phyloP scores from a whole-genome alignment of 2,888 invertebrate genomes.

The Phragmatobia fuliginosa region DNA sequence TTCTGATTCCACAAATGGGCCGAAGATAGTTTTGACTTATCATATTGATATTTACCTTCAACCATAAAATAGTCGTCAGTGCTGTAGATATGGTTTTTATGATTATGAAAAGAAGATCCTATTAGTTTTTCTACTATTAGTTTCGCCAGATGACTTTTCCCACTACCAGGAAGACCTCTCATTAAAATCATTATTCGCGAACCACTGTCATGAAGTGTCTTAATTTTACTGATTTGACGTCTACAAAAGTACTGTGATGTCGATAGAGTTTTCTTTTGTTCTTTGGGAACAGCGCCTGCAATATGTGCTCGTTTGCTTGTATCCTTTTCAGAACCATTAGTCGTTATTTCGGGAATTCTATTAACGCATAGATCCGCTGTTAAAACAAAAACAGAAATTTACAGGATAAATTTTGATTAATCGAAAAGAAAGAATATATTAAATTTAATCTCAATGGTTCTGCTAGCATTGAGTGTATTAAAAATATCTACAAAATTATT shows the following conservation, averaged over 20 bases:
- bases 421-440: not conserved
- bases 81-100: conserved; percentile 66
- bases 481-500: too few species aligned
- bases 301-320: too few species aligned
- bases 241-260: conserved; percentile 50
- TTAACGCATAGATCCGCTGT: conserved; percentile 66
- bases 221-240: conserved; percentile 62
- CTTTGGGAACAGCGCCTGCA: conserved; percentile 40
- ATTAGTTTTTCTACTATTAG: conserved; percentile 76
- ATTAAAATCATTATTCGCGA: conserved; percentile 90
- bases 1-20: conserved; percentile 92
- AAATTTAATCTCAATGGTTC: not conserved
- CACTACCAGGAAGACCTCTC: conserved; percentile 94
- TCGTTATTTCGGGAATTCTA: conserved; percentile 63
- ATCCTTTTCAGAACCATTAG: conserved; percentile 49
- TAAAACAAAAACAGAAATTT: conserved; percentile 33
- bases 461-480: not conserved
- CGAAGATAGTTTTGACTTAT: conserved; percentile 69
- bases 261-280: conserved; percentile 11
- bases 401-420: not conserved
- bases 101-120: conserved; percentile 51
- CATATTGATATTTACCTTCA: conserved; percentile 61
- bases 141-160: conserved; percentile 91
- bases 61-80: conserved; percentile 73
- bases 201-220: conserved; percentile 75